phyloP scores from a whole-genome alignment of 2,888 invertebrate genomes.

The Elmis aenea region DNA sequence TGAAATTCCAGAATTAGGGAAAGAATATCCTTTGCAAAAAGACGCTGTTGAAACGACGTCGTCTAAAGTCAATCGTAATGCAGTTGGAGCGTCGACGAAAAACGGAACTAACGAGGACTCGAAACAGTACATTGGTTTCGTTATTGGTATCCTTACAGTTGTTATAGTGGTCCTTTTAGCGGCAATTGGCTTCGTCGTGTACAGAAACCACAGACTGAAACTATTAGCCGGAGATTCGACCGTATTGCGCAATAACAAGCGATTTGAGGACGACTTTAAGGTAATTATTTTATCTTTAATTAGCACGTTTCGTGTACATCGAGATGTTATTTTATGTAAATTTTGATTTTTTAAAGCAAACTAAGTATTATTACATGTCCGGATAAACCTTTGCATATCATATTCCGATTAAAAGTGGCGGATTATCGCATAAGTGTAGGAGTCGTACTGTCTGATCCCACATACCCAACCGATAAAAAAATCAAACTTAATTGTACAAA shows the following conservation, averaged over 20 bases:
- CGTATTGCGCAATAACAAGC: conserved; percentile 41
- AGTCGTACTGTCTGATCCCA: no score
- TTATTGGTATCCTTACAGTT: conserved; percentile 66
- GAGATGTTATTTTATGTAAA: no score
- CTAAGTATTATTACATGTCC: no score
- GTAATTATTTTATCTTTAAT: conserved; percentile 21
- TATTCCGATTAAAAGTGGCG: no score
- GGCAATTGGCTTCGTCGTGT: conserved; percentile 66
- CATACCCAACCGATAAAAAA: no score
- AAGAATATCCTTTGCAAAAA: conserved; percentile 62
- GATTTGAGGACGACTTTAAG: conserved; percentile 42
- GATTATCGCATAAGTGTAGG: no score
- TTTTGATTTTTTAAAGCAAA: no score
- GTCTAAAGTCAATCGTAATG: conserved; percentile 52
- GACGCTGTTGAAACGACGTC: conserved; percentile 62
- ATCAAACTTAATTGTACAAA: no score
- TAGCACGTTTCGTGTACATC: background rate
- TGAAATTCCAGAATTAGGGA: conserved; percentile 45
- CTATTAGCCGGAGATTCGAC: conserved; percentile 36
- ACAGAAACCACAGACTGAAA: conserved; percentile 56
- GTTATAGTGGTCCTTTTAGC: conserved; percentile 66
- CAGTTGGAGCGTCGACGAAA: conserved; percentile 25
- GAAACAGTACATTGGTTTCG: conserved; percentile 59
- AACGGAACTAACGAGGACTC: conserved; percentile 50
- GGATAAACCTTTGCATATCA: no score